Percentiles rank a stretch among this genome's conserved stretches.
Conservation (phyloP, 2,888 invertebrate species). For the Helleia helle region DNA sequence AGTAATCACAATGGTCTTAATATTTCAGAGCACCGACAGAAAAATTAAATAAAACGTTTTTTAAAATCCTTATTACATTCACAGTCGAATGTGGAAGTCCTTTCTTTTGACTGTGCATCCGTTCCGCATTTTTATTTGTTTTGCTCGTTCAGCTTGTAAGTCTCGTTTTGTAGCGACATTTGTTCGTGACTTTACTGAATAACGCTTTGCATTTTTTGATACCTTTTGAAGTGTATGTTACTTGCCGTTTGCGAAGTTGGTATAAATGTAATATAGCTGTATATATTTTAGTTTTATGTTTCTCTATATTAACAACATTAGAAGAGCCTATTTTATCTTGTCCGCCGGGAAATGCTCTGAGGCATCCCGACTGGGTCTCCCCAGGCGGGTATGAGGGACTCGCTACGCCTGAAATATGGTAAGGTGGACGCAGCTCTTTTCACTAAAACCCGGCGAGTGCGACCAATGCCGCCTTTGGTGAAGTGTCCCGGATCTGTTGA, state of each 20-base stretch:
- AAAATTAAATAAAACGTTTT: neutral
- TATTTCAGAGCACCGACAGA: too few species aligned
- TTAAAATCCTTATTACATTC: constrained; percentile 7
- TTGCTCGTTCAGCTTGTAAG: constrained; percentile 10
- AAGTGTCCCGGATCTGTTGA: too few species aligned
- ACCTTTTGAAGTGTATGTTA: constrained; percentile 10
- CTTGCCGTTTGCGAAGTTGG: neutral
- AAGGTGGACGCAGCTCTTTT: too few species aligned
- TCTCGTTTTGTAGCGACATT: constrained; percentile 12
- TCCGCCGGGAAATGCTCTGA: too few species aligned
- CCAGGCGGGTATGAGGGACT: too few species aligned
- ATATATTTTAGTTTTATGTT: neutral
- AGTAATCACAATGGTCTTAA: too few species aligned
- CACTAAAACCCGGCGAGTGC: too few species aligned
- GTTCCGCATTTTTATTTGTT: constrained; percentile 11
- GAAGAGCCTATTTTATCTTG: too few species aligned
- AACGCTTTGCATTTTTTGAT: constrained; percentile 10
- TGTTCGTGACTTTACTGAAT: constrained; percentile 11
- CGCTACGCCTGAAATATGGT: too few species aligned
- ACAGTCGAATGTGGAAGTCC: constrained; percentile 4
- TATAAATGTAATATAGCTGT: neutral
- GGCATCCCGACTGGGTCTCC: too few species aligned
- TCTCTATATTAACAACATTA: neutral
- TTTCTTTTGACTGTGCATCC: constrained; percentile 12
- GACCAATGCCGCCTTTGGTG: too few species aligned